Conservation (phyloP, 2,888 invertebrate genomes). For the Mythimna pallens region DNA sequence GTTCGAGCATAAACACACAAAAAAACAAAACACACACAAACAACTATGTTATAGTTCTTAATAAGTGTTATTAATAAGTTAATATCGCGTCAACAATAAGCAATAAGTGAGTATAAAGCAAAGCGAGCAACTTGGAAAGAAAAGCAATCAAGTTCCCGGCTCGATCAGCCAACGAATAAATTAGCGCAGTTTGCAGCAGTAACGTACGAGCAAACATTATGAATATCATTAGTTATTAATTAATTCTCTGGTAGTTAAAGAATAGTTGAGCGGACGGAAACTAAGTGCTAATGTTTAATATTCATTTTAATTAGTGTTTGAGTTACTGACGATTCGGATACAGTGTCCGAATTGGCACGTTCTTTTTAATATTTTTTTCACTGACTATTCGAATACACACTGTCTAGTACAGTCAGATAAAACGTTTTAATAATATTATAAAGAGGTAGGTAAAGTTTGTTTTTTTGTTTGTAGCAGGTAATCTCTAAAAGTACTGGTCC, state of each 20-base stretch:
- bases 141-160: constrained; percentile 72
- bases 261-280: constrained; percentile 52
- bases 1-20: constrained; percentile 11
- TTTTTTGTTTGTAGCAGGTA: too few relatives aligned
- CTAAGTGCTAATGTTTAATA: constrained; percentile 10
- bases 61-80: constrained; percentile 8
- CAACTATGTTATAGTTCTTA: not conserved
- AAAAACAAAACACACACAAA: not conserved
- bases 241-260: constrained; percentile 51
- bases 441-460: too few relatives aligned
- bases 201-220: constrained; percentile 62
- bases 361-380: too few relatives aligned
- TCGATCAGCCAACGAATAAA: constrained; percentile 75
- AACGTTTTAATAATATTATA: too few relatives aligned
- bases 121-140: constrained; percentile 72
- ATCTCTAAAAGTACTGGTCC: too few relatives aligned
- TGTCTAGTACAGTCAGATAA: too few relatives aligned
- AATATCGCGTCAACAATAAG: constrained; percentile 39
- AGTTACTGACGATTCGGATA: too few relatives aligned
- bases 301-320: constrained; percentile 20
- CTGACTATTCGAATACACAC: too few relatives aligned
- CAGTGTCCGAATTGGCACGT: too few relatives aligned
- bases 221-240: constrained; percentile 68
- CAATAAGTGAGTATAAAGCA: constrained; percentile 54
- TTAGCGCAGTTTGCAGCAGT: constrained; percentile 69